Conservation (phyloP, 2,888 invertebrate species). For the Amitus sp. region DNA sequence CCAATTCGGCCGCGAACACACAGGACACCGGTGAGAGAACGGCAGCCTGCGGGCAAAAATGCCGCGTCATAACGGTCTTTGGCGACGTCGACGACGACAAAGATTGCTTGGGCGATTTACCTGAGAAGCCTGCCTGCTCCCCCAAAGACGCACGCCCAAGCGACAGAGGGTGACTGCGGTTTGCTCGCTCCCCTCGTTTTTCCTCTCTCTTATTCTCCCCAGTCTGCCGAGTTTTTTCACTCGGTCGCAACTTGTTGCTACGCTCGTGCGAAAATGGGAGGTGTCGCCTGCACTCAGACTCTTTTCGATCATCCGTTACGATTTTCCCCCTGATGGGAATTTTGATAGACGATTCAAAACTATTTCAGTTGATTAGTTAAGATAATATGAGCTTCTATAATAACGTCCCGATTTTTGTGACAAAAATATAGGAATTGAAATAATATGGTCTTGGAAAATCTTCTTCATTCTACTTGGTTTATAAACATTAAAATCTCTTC, state of each 20-base stretch:
- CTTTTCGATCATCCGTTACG: no score
- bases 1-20: slow-evolving; percentile 25
- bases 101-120: slow-evolving; percentile 58
- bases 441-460: no score
- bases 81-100: slow-evolving; percentile 53
- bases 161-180: slow-evolving; percentile 60
- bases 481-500: no score
- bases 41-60: slow-evolving; percentile 39
- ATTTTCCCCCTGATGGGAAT: no score
- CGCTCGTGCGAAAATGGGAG: no score
- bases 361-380: no score
- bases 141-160: slow-evolving; percentile 60
- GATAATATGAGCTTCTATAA: no score
- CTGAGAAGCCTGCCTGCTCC: slow-evolving; percentile 51
- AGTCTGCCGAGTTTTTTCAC: not conserved
- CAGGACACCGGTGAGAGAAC: slow-evolving; percentile 21
- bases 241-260: slow-evolving; percentile 9
- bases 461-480: no score
- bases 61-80: slow-evolving; percentile 59
- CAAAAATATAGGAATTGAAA: no score
- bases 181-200: slow-evolving; percentile 35
- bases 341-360: no score
- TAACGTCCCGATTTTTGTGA: no score
- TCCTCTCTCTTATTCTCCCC: slow-evolving; percentile 14
- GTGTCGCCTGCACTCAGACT: no score